These are phyloP conservation scores for Scelioninae gen. 2 DNA, from an alignment of 2,888 invertebrate species.

Conservation along the genomic window DNA sequence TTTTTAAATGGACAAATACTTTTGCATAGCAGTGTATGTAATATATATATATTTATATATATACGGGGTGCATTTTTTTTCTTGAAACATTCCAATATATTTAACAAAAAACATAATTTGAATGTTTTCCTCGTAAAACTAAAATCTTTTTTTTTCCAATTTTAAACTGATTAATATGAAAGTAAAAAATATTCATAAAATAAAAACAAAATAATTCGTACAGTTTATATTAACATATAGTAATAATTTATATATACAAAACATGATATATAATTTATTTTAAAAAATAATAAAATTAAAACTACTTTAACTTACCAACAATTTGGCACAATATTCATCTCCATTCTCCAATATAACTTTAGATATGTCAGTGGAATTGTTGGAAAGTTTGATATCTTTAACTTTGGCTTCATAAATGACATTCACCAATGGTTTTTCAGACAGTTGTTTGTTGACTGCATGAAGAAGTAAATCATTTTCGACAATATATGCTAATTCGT, in stretches of 20 bases:
- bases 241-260: no score
- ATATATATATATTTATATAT: no score
- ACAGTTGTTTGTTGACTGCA: conserved; percentile 82
- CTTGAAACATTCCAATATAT: no score
- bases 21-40: no score
- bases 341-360: conserved; percentile 81
- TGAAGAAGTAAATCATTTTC: conserved; percentile 93
- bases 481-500: conserved; percentile 92
- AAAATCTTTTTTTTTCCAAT: background rate
- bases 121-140: no score
- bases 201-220: background rate
- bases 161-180: no score
- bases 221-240: no score
- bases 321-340: conserved; percentile 79
- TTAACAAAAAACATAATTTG: no score
- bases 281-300: background rate
- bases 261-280: background rate
- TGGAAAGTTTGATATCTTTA: conserved; percentile 79
- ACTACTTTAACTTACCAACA: conserved; percentile 82
- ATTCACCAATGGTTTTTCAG: conserved; percentile 79
- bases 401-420: conserved; percentile 84
- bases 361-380: conserved; percentile 70
- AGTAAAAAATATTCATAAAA: background rate
- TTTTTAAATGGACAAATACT: no score
- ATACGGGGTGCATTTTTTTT: no score